Conservation (phyloP, 2,113 vertebrate species). For the Sciurus niger region DNA sequence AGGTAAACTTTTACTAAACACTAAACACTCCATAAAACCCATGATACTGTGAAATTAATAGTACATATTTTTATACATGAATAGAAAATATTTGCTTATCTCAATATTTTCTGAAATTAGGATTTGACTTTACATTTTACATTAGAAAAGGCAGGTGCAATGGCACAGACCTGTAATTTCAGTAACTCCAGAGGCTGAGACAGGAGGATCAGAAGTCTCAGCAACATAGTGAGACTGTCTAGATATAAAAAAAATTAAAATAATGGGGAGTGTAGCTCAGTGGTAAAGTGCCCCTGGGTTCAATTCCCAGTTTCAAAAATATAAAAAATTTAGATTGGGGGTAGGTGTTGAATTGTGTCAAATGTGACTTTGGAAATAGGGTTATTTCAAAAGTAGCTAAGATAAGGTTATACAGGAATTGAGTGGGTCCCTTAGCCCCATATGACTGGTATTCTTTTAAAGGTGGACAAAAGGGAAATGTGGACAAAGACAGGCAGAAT, state of each 20-base stretch:
- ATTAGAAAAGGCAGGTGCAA: too few relatives aligned
- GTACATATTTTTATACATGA: slow-evolving; percentile 8
- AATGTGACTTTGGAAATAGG: slow-evolving; percentile 55
- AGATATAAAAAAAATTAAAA: too few relatives aligned
- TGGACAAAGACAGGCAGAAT: neutral
- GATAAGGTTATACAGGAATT: neutral
- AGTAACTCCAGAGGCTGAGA: too few relatives aligned
- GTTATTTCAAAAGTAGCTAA: slow-evolving; percentile 44
- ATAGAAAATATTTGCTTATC: neutral
- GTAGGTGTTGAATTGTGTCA: neutral
- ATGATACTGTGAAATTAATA: slow-evolving; percentile 40
- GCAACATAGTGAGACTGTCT: too few relatives aligned
- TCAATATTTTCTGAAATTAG: slow-evolving; percentile 49
- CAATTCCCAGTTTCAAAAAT: too few relatives aligned
- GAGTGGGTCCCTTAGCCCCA: neutral
- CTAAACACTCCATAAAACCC: slow-evolving; percentile 14
- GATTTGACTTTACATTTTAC: neutral
- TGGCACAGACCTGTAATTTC: too few relatives aligned
- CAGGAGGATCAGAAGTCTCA: too few relatives aligned
- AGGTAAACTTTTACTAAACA: slow-evolving; percentile 43
- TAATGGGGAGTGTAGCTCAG: too few relatives aligned
- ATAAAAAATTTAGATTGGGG: neutral
- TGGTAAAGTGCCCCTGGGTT: too few relatives aligned
- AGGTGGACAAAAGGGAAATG: neutral
- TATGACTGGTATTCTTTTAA: neutral